phyloP scores from a whole-genome alignment of 1,140 invertebrate species.

The Rhyacophila brunnea region DNA sequence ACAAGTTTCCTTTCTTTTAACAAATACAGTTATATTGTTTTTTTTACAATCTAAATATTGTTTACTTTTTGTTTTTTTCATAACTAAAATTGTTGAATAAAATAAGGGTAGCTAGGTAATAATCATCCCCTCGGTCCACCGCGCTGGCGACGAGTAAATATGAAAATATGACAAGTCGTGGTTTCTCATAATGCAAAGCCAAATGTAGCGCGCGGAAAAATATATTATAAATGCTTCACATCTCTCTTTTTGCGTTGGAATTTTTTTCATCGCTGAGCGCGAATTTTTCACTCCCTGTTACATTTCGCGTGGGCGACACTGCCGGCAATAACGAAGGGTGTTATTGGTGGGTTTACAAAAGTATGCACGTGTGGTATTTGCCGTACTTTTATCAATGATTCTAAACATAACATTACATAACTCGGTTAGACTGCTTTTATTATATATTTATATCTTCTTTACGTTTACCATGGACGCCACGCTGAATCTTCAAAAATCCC shows the following conservation, averaged over 20 bases:
- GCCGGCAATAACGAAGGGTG: conserved; percentile 2
- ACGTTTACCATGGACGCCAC: too few species aligned
- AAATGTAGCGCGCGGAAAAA: conserved; percentile 12
- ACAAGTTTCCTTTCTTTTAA: too few species aligned
- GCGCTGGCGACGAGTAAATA: not conserved
- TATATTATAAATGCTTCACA: conserved; percentile 6
- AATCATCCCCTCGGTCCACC: not conserved
- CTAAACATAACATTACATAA: too few species aligned
- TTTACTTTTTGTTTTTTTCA: not conserved
- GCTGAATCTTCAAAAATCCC: too few species aligned
- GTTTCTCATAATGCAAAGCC: conserved; percentile 22
- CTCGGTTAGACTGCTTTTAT: too few species aligned
- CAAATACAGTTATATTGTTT: too few species aligned
- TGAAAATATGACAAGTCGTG: conserved; percentile 6
- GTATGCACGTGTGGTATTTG: too few species aligned
- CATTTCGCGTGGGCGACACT: conserved; percentile 7
- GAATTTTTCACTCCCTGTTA: conserved; percentile 1
- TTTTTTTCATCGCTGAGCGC: conserved; percentile 1
- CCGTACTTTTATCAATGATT: too few species aligned
- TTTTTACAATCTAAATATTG: too few species aligned
- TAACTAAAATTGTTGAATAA: not conserved
- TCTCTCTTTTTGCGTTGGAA: conserved; percentile 9
- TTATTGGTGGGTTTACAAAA: too few species aligned
- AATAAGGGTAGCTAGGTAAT: not conserved
- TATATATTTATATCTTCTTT: too few species aligned